Percentiles rank a stretch among this genome's conserved stretches.
Conservation (phyloP, 2,797 vertebrate species). For the Selene dorsalis region DNA sequence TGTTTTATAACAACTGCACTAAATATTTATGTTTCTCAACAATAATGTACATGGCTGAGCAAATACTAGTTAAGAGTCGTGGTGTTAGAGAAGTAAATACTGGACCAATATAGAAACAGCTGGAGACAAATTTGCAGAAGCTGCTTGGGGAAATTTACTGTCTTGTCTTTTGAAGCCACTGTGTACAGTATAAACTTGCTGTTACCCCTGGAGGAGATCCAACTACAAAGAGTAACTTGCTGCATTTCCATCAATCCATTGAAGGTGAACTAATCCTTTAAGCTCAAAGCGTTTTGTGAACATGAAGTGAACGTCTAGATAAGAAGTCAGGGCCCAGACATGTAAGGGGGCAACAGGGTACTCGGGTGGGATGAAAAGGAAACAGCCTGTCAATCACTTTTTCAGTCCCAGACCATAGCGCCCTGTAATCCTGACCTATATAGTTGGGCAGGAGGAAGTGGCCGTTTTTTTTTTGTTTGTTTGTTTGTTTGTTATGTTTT, state of each 20-base stretch:
- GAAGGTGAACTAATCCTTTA: constrained; percentile 14
- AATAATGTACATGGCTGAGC: neutral
- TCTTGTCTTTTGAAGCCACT: neutral
- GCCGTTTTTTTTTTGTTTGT: neutral
- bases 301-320: neutral
- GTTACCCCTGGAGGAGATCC: neutral
- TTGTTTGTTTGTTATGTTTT: too few species aligned
- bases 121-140: constrained; percentile 5
- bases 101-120: constrained; percentile 10
- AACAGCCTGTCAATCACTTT: neutral
- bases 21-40: neutral
- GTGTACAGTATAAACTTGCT: neutral
- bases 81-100: neutral
- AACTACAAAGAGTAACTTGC: neutral
- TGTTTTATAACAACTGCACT: neutral
- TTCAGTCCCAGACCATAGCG: neutral
- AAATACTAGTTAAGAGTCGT: neutral
- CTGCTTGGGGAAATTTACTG: constrained; percentile 17
- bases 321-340: too few species aligned
- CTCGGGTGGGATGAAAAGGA: too few species aligned
- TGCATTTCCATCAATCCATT: neutral
- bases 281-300: neutral
- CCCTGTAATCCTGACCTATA: neutral
- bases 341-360: neutral
- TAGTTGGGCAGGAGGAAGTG: neutral